phyloP scores from a whole-genome alignment of 2,888 invertebrate genomes.

The Caenorhabditis doughertyi region DNA sequence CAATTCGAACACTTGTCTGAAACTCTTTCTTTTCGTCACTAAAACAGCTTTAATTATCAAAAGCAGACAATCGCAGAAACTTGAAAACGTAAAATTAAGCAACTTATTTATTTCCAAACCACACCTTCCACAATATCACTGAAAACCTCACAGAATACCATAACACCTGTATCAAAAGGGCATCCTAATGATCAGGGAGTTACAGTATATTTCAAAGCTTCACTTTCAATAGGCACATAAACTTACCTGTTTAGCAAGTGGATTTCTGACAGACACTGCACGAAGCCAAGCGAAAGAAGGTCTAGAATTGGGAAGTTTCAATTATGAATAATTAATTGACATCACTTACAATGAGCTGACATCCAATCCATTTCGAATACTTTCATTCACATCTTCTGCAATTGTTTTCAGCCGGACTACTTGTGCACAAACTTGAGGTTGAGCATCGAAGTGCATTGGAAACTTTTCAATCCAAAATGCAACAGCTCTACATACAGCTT shows the following conservation, averaged over 20 bases:
- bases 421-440: conserved; percentile 83
- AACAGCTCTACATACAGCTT: conserved; percentile 77
- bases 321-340: too few relatives aligned
- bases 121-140: conserved; percentile 16
- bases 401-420: conserved; percentile 65
- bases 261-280: conserved; percentile 85
- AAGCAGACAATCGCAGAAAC: neutral
- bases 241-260: conserved; percentile 83
- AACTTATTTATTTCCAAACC: conserved; percentile 13
- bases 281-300: conserved; percentile 86
- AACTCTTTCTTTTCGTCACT: conserved; percentile 5
- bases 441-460: conserved; percentile 86
- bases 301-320: too few relatives aligned
- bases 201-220: neutral
- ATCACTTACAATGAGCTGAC: conserved; percentile 84
- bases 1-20: conserved; percentile 40
- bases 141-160: neutral
- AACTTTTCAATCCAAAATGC: conserved; percentile 85
- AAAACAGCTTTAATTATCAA: neutral
- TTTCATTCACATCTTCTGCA: conserved; percentile 69
- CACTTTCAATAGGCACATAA: neutral
- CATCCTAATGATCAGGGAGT: neutral
- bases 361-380: conserved; percentile 81
- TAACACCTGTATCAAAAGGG: neutral
- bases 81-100: too few relatives aligned